Evolutionary conservation across 2,888 invertebrate species (phyloP).

Genomic region (Chrysolina haemoptera): DNA sequence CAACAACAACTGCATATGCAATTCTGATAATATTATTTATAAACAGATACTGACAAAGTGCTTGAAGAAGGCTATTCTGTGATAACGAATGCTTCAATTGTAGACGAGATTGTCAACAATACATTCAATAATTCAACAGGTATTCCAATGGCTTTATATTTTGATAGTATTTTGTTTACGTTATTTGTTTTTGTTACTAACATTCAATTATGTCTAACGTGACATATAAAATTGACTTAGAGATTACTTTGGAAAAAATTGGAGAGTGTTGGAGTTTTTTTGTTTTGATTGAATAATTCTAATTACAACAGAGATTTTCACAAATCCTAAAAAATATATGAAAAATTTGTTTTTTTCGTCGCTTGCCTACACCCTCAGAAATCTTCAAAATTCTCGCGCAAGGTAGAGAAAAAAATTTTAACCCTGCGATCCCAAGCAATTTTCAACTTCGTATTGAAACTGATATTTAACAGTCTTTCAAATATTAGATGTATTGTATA

Average conservation of each 20-base stretch:
- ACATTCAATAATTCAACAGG: background rate
- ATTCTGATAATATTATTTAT: background rate
- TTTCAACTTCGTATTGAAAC: too few species aligned
- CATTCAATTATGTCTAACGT: background rate
- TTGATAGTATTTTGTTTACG: background rate
- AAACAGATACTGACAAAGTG: slow-evolving; percentile 4
- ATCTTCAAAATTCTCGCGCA: too few species aligned
- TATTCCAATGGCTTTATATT: background rate
- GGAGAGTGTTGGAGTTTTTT: too few species aligned
- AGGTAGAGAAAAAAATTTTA: too few species aligned
- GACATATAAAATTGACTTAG: background rate
- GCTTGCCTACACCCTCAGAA: too few species aligned
- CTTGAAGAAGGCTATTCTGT: slow-evolving; percentile 3
- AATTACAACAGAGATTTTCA: too few species aligned
- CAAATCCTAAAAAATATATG: too few species aligned
- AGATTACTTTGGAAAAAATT: background rate
- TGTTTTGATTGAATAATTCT: too few species aligned
- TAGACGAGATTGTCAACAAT: background rate
- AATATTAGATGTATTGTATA: too few species aligned
- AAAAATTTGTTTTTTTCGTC: too few species aligned
- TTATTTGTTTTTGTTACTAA: background rate
- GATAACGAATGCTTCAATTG: slow-evolving; percentile 7
- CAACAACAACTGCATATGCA: background rate
- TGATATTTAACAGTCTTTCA: too few species aligned
- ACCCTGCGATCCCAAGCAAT: too few species aligned